phyloP scores from a whole-genome alignment of 2,113 vertebrate species.

The Crotalus viridis region DNA sequence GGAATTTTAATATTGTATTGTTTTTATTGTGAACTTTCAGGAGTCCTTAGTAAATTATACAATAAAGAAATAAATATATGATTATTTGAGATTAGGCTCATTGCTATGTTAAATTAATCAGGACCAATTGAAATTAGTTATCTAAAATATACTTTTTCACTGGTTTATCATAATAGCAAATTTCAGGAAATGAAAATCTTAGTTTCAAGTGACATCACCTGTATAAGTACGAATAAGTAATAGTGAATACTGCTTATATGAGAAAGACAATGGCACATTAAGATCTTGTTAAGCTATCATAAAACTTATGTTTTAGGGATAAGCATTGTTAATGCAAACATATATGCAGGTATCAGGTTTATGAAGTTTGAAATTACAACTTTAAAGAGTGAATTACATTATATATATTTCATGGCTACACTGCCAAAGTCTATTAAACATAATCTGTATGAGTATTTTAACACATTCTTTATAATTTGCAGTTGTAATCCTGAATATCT shows the following conservation, averaged over 20 bases:
- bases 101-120: neutral
- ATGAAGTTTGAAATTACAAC: conserved; percentile 59
- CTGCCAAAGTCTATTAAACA: neutral
- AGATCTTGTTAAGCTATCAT: conserved; percentile 53
- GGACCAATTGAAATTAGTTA: neutral
- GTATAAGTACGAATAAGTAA: conserved; percentile 63
- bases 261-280: conserved; percentile 57
- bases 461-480: neutral
- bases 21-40: neutral
- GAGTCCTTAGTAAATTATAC: neutral
- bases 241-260: conserved; percentile 55
- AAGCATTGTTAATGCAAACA: conserved; percentile 59
- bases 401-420: neutral
- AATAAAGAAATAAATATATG: neutral
- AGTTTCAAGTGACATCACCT: conserved; percentile 56
- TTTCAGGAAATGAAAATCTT: conserved; percentile 43
- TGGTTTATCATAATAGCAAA: neutral
- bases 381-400: conserved; percentile 22
- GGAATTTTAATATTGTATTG: neutral
- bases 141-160: neutral
- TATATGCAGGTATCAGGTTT: conserved; percentile 59
- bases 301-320: conserved; percentile 60
- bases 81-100: neutral
- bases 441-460: neutral
- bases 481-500: neutral